phyloP scores from a whole-genome alignment of 2,797 vertebrate genomes.

The Neoniphon sammara region DNA sequence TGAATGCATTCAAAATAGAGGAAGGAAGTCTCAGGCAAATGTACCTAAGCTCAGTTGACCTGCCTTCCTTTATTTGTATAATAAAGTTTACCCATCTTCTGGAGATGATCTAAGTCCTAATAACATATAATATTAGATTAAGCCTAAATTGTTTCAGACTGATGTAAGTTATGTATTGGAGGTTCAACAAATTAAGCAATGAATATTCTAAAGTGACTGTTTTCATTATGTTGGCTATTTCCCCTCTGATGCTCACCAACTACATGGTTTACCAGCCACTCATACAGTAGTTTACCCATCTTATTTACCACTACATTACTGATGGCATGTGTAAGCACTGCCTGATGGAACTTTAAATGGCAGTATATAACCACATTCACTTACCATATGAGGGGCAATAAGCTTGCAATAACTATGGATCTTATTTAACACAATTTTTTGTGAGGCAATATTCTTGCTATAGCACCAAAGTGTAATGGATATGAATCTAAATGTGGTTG shows the following conservation, averaged over 20 bases:
- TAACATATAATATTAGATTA: too few relatives aligned
- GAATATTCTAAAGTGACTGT: too few relatives aligned
- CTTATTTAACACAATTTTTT: slow-evolving; percentile 48
- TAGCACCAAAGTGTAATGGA: slow-evolving; percentile 27
- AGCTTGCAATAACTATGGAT: slow-evolving; percentile 26
- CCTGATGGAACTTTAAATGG: slow-evolving; percentile 18
- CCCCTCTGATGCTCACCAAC: neutral
- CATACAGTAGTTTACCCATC: neutral
- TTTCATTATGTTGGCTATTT: neutral
- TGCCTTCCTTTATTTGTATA: too few relatives aligned
- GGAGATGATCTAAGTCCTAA: too few relatives aligned
- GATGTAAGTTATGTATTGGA: too few relatives aligned
- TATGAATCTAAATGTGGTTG: slow-evolving; percentile 4
- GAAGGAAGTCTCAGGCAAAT: neutral
- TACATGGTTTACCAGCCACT: neutral
- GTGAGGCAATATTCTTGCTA: slow-evolving; percentile 10
- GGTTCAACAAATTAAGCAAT: too few relatives aligned
- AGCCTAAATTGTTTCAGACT: too few relatives aligned
- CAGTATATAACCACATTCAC: slow-evolving; percentile 21
- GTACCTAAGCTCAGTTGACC: neutral
- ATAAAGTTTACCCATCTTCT: too few relatives aligned
- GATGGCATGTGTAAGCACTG: neutral
- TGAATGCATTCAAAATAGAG: neutral
- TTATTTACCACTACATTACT: neutral
- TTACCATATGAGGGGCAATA: slow-evolving; percentile 10